Conservation (phyloP, 2,888 invertebrate genomes). For the Erynnis tages region DNA sequence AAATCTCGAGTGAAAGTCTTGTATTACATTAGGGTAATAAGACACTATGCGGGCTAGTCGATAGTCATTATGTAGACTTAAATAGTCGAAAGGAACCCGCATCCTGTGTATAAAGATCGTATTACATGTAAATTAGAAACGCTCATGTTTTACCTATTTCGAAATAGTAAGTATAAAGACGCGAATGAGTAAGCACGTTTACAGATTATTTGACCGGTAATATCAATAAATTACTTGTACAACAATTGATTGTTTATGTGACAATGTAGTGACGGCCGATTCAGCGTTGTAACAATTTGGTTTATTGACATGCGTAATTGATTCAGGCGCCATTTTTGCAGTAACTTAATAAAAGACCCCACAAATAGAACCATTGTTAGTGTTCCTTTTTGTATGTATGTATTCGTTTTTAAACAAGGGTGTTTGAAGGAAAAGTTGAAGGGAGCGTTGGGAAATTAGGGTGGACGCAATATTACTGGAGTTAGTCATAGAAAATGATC, state of each 20-base stretch:
- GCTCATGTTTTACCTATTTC: too few species aligned
- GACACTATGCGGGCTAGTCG: slow-evolving; percentile 5
- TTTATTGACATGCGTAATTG: slow-evolving; percentile 18
- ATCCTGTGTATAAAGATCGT: neutral
- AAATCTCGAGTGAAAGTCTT: neutral
- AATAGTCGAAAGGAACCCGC: slow-evolving; percentile 1
- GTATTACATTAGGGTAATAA: neutral
- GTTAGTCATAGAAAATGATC: too few species aligned
- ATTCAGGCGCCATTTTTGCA: slow-evolving; percentile 10
- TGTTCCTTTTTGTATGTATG: neutral
- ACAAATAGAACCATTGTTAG: too few species aligned
- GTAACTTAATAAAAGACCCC: neutral
- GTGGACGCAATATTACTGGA: too few species aligned
- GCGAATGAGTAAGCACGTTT: neutral
- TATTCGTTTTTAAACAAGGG: too few species aligned
- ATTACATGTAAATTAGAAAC: neutral
- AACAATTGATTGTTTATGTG: slow-evolving; percentile 8
- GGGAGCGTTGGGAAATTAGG: too few species aligned
- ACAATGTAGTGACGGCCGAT: slow-evolving; percentile 4
- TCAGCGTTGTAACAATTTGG: slow-evolving; percentile 12
- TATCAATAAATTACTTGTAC: slow-evolving; percentile 10
- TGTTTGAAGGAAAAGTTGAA: too few species aligned
- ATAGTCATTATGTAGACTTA: neutral
- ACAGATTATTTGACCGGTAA: slow-evolving; percentile 1
- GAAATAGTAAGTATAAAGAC: neutral